Evolutionary conservation across 2,113 vertebrate genomes (phyloP), one percentile per base, ranked within the genome.

Genomic region (Solea senegalensis): DNA sequence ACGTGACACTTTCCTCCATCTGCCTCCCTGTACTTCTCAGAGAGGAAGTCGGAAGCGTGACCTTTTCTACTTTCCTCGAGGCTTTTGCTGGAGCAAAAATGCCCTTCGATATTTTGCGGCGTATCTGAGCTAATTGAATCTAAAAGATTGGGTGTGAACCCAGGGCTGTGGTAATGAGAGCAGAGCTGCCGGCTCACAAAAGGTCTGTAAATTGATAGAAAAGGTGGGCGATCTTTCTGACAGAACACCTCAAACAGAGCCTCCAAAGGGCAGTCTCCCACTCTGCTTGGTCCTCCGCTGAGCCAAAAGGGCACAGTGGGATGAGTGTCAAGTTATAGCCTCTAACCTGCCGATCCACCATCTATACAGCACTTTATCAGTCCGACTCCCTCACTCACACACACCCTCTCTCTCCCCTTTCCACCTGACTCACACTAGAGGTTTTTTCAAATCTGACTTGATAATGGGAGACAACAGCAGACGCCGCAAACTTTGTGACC

Each of bases 71-170:
- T 81, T 86, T 83, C 82, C 85, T 91, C 56, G 58, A 88, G 87
- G 91, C 91, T 87, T 21, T 88, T 61, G 59, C 80, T 81, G 14
- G 41, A 84, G 66, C 81, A 87, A 90, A 34, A 92, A 88, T 82
- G 84, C 88, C 88, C 86, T 89, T 92, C 82, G 59, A 89, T 90
- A 89, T 87, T 88, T 87, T 76, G 83, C 76, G 52, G 80, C 5
- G 56, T 82, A 82, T 88, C 76, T 40, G 61, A 90, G 82, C 89
- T 93, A 93, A 94, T 93, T 92, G 89, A 91, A 91, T 91, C 82
- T 89, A 90, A 87, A 88, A 91, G 84, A 88, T 84, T 87, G 85
- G 55, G 68, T 81, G 82, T 80, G 85, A 90, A 90, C 87, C 80
- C 34, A 34, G 46, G 75, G 76, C 87, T 77, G 78, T 65, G 61